A percentile compares a stretch with the other conserved stretches of the same genome.
These are phyloP conservation scores for Papilio helenus DNA, from an alignment of 1,140 invertebrate genomes.

Conservation along the genomic window DNA sequence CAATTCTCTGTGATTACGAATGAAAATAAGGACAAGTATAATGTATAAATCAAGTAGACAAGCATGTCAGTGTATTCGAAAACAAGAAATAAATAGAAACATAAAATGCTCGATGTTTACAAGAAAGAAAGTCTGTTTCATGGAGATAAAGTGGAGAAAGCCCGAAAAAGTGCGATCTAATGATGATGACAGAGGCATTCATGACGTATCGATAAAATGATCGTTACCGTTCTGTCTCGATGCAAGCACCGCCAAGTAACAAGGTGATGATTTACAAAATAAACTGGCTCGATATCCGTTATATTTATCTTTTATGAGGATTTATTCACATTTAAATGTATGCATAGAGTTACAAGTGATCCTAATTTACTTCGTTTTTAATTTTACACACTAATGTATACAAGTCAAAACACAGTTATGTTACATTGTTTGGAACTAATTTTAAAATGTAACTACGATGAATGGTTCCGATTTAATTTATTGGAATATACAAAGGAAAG, in stretches of 20 bases:
- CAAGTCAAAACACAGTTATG: constrained; percentile 82
- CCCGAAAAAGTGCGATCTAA: constrained; percentile 76
- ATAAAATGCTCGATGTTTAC: constrained; percentile 62
- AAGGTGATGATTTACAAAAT: constrained; percentile 72
- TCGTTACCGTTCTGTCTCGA: constrained; percentile 80
- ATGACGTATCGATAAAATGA: constrained; percentile 80
- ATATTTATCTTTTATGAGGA: constrained; percentile 70
- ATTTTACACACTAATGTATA: constrained; percentile 81
- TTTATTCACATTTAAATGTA: constrained; percentile 82
- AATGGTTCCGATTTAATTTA: constrained; percentile 75
- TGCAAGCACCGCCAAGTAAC: constrained; percentile 74
- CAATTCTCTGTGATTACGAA: constrained; percentile 61
- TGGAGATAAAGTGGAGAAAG: constrained; percentile 76
- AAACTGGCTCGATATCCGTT: constrained; percentile 69
- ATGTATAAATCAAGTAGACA: constrained; percentile 66
- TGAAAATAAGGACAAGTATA: constrained; percentile 60
- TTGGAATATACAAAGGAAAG: constrained; percentile 58
- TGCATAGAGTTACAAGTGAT: constrained; percentile 74
- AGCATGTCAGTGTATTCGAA: constrained; percentile 69
- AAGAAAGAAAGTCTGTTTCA: constrained; percentile 62
- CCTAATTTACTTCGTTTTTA: constrained; percentile 75
- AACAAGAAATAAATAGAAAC: constrained; percentile 58
- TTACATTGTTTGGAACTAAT: constrained; percentile 78
- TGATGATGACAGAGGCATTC: constrained; percentile 82
- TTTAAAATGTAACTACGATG: constrained; percentile 79